phyloP scores from a whole-genome alignment of 2,797 vertebrate species.

The Melanotaenia trifasciata region DNA sequence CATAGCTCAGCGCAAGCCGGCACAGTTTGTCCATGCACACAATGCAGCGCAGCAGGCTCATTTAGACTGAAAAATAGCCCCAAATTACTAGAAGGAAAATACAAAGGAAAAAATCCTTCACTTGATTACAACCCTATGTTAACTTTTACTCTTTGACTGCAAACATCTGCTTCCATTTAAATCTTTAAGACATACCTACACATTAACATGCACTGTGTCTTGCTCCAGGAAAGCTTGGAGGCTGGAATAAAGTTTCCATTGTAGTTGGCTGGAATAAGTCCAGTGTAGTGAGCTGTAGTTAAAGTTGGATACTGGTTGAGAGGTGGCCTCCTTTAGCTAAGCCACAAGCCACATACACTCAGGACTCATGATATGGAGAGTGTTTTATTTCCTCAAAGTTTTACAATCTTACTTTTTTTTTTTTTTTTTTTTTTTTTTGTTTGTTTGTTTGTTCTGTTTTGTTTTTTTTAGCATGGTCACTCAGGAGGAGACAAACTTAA shows the following conservation, averaged over 20 bases:
- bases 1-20: conserved; percentile 69
- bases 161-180: conserved; percentile 87
- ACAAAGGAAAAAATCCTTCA: conserved; percentile 50
- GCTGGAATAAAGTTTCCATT: conserved; percentile 76
- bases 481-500: conserved; percentile 33
- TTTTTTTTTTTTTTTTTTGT: conserved; percentile 13
- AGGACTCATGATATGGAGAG: conserved; percentile 24
- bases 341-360: conserved; percentile 51
- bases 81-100: conserved; percentile 74
- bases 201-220: conserved; percentile 70
- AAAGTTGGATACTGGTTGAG: conserved; percentile 55
- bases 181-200: conserved; percentile 81
- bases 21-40: conserved; percentile 64
- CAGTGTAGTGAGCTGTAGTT: conserved; percentile 46
- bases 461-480: conserved; percentile 6
- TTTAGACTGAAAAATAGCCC: conserved; percentile 76
- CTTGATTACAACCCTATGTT: conserved; percentile 84
- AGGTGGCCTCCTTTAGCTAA: conserved; percentile 44
- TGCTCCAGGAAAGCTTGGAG: conserved; percentile 58
- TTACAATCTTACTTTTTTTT: conserved; percentile 37
- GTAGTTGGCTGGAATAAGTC: conserved; percentile 66
- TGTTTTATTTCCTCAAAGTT: conserved; percentile 28
- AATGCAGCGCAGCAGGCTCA: conserved; percentile 63
- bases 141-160: conserved; percentile 71
- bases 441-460: neutral